phyloP scores from a whole-genome alignment of 2,888 invertebrate species.

The Brenthis hecate region DNA sequence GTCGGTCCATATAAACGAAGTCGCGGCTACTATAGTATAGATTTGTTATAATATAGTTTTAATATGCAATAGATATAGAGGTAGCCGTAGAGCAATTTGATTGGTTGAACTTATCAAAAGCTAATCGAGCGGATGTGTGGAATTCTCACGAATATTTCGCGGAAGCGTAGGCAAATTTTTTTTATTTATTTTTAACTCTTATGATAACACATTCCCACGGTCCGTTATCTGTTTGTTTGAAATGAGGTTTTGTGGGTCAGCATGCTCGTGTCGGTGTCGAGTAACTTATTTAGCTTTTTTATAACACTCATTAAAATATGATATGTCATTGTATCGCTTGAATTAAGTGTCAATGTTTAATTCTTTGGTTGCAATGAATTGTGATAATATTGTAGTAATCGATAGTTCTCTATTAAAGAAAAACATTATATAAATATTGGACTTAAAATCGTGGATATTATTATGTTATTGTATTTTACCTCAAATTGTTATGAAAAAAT shows the following conservation, averaged over 20 bases:
- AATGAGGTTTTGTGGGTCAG: slow-evolving; percentile 32
- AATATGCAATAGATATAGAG: slow-evolving; percentile 5
- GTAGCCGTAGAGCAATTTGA: slow-evolving; percentile 6
- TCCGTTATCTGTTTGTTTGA: slow-evolving; percentile 50
- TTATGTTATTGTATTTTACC: too few relatives aligned
- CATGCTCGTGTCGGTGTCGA: slow-evolving; percentile 20
- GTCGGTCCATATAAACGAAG: background rate
- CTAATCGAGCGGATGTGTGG: slow-evolving; percentile 41
- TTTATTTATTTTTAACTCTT: slow-evolving; percentile 45
- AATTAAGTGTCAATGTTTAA: background rate
- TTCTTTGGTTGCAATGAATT: background rate
- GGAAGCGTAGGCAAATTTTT: slow-evolving; percentile 62
- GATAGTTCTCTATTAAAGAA: too few relatives aligned
- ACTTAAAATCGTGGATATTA: too few relatives aligned
- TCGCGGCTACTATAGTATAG: too few relatives aligned
- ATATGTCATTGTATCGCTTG: slow-evolving; percentile 1
- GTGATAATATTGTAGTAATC: too few relatives aligned
- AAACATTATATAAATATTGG: too few relatives aligned
- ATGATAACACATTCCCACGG: slow-evolving; percentile 66
- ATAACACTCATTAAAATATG: slow-evolving; percentile 18
- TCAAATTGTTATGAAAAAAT: too few relatives aligned
- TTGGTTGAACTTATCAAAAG: slow-evolving; percentile 42
- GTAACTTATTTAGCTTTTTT: slow-evolving; percentile 20
- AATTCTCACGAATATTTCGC: slow-evolving; percentile 54
- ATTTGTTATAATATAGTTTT: background rate